phyloP scores from a whole-genome alignment of 37 sponge, comb jelly and placozoan species.

The Petrosia ficiformis region DNA sequence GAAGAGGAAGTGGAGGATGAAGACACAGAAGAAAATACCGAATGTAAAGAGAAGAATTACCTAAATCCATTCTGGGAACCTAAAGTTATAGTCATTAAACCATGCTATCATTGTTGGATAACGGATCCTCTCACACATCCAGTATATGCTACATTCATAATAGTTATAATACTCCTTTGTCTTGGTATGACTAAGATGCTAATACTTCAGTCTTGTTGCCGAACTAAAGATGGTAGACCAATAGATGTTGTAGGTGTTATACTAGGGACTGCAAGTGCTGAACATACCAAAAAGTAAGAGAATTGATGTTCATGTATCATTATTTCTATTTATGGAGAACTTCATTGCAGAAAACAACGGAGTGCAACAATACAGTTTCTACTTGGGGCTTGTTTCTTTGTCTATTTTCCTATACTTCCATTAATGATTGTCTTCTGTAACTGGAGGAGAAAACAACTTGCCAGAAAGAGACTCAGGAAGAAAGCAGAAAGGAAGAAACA shows the following conservation, averaged over 20 bases:
- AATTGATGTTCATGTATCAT: background rate
- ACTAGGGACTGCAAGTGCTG: conserved; percentile 50
- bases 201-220: conserved; percentile 47
- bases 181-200: conserved; percentile 84
- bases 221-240: conserved; percentile 63
- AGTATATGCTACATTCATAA: conserved; percentile 21
- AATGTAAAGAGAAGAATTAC: conserved; percentile 15
- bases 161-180: conserved; percentile 34
- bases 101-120: conserved; percentile 79
- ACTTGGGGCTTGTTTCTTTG: conserved; percentile 75
- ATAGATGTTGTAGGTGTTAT: conserved; percentile 69
- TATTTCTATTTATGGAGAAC: background rate
- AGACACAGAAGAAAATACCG: background rate
- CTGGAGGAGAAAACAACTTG: conserved; percentile 53
- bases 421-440: conserved; percentile 55
- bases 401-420: conserved; percentile 76
- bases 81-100: conserved; percentile 11
- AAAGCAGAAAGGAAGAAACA: conserved; percentile 59
- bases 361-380: conserved; percentile 73
- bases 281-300: conserved; percentile 59
- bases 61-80: conserved; percentile 47
- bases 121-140: conserved; percentile 66
- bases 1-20: background rate
- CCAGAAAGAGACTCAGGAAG: conserved; percentile 63
- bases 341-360: conserved; percentile 47